A percentile compares a stretch with the other conserved stretches of the same genome.
Evolutionary conservation across 2,888 invertebrate species (phyloP).

Genomic region (Argyra leucocephala): DNA sequence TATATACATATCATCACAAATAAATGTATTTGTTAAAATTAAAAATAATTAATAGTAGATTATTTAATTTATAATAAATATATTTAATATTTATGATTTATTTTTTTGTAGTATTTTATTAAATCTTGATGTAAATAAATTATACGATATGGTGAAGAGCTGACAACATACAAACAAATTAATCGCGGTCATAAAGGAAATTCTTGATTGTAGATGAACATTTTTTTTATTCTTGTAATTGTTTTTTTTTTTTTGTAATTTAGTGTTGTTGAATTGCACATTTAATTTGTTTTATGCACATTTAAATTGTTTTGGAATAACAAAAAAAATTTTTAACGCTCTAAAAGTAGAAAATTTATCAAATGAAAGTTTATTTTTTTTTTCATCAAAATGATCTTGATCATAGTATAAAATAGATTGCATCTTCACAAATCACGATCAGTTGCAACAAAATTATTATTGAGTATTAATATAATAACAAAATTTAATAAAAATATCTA

Average conservation of each 20-base stretch:
- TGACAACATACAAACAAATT: not conserved
- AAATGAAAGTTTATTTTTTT: not conserved
- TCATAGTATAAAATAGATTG: not conserved
- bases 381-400: not conserved
- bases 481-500: not conserved
- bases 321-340: conserved; percentile 6
- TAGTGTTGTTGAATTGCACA: too few species aligned
- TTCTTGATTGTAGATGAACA: not conserved
- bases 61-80: not conserved
- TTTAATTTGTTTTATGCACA: too few species aligned
- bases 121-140: not conserved
- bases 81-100: not conserved
- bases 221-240: too few species aligned
- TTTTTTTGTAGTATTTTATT: not conserved
- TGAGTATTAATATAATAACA: not conserved
- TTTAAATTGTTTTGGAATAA: too few species aligned
- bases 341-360: not conserved
- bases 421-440: not conserved
- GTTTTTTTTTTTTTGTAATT: too few species aligned
- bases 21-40: not conserved
- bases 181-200: conserved; percentile 3
- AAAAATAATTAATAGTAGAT: not conserved
- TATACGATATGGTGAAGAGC: not conserved
- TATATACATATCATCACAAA: too few species aligned
- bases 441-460: not conserved